Evolutionary conservation across 2,888 invertebrate species (phyloP).

Genomic region (Caenorhabditis panamensis): DNA sequence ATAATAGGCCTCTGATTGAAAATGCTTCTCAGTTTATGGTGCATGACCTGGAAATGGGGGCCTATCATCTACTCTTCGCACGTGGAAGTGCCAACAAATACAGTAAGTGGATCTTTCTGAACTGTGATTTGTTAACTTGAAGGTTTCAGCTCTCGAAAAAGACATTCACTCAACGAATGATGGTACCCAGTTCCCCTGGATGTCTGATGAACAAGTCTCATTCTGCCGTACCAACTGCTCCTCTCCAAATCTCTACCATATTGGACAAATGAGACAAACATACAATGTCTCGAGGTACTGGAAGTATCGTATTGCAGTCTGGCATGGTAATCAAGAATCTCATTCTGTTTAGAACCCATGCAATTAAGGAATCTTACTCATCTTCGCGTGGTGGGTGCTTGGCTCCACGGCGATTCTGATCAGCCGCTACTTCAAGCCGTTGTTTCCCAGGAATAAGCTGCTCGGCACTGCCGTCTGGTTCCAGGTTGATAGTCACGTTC

Average conservation of each 20-base stretch:
- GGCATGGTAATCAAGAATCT: conserved; percentile 61
- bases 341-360: not conserved
- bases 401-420: conserved; percentile 72
- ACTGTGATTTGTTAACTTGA: not conserved
- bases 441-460: conserved; percentile 70
- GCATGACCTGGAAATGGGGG: conserved; percentile 66
- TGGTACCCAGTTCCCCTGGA: conserved; percentile 71
- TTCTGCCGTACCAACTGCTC: conserved; percentile 68
- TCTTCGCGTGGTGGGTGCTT: conserved; percentile 74
- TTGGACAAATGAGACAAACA: conserved; percentile 67
- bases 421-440: conserved; percentile 74
- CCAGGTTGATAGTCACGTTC: conserved; percentile 55
- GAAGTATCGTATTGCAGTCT: conserved; percentile 72
- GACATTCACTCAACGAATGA: conserved; percentile 74
- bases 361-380: conserved; percentile 64
- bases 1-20: conserved; percentile 60
- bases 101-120: conserved; percentile 57
- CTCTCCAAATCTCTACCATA: conserved; percentile 51
- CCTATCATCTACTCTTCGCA: conserved; percentile 70
- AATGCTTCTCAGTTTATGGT: conserved; percentile 68
- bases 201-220: conserved; percentile 64
- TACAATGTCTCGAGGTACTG: conserved; percentile 67
- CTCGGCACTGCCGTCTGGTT: conserved; percentile 75
- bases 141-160: conserved; percentile 71
- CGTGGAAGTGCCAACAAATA: conserved; percentile 70